A percentile compares a stretch with the other conserved stretches of the same genome.
These are phyloP conservation scores for Thalpophila matura DNA, from an alignment of 2,888 invertebrate species.

Conservation along the genomic window DNA sequence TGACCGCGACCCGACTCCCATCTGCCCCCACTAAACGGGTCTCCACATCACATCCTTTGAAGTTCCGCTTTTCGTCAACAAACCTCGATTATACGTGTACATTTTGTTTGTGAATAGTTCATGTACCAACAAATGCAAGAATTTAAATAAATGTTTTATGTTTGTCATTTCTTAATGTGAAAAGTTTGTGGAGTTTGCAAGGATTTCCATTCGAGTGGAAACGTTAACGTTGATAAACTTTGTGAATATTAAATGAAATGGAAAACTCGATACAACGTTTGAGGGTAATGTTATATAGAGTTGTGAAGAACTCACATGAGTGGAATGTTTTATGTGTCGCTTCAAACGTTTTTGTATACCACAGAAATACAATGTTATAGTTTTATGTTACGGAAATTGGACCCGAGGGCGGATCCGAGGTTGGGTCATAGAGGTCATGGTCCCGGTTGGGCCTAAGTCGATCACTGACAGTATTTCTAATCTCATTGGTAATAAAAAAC, in stretches of 20 bases:
- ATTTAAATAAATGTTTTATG: conserved; percentile 60
- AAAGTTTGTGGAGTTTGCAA: conserved; percentile 56
- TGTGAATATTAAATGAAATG: conserved; percentile 61
- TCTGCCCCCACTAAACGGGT: conserved; percentile 61
- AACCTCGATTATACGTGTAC: conserved; percentile 65
- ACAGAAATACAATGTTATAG: background rate
- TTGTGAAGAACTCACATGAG: conserved; percentile 34
- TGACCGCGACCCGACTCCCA: conserved; percentile 62
- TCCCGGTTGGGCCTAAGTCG: too few species aligned
- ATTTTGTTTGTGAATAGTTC: conserved; percentile 68
- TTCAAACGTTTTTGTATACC: conserved; percentile 21
- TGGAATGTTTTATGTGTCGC: conserved; percentile 20
- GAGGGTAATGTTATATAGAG: conserved; percentile 44
- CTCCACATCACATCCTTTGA: conserved; percentile 72
- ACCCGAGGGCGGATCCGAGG: too few species aligned
- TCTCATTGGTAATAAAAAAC: too few species aligned
- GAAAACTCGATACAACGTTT: conserved; percentile 58
- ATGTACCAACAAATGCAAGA: conserved; percentile 40
- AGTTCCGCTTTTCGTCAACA: conserved; percentile 61
- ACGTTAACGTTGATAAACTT: conserved; percentile 63
- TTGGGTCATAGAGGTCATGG: too few species aligned
- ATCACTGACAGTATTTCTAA: too few species aligned
- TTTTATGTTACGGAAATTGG: background rate
- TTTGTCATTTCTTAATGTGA: conserved; percentile 64
- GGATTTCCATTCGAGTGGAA: conserved; percentile 59